Conservation (phyloP, 2,113 vertebrate genomes). For the Nothobranchius kuhntae region DNA sequence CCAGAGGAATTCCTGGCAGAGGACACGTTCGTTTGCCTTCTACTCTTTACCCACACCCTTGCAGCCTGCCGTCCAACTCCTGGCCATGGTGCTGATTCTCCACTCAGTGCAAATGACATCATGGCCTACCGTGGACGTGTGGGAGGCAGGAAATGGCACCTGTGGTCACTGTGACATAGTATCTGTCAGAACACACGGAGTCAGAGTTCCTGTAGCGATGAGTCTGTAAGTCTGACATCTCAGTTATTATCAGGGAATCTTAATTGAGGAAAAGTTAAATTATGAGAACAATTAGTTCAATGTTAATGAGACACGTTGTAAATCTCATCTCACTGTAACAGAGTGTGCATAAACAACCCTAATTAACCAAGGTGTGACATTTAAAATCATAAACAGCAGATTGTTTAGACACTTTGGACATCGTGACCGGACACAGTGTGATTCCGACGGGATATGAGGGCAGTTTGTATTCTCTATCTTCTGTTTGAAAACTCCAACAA, state of each 20-base stretch:
- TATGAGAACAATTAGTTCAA: too few species aligned
- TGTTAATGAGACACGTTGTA: too few species aligned
- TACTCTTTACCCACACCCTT: too few species aligned
- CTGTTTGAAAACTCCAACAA: constrained; percentile 18
- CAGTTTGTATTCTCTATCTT: constrained; percentile 41
- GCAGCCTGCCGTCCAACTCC: constrained; percentile 8
- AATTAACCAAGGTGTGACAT: constrained; percentile 18
- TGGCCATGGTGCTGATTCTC: constrained; percentile 50
- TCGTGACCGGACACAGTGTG: constrained; percentile 66
- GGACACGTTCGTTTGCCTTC: constrained; percentile 4
- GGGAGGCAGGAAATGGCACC: constrained; percentile 58
- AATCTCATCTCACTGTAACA: not conserved
- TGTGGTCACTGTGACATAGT: constrained; percentile 70
- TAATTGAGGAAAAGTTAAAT: too few species aligned
- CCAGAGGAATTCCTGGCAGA: not conserved
- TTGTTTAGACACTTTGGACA: constrained; percentile 48
- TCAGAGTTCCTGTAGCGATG: too few species aligned
- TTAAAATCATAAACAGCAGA: constrained; percentile 28
- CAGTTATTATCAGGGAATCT: too few species aligned
- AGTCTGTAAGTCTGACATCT: too few species aligned
- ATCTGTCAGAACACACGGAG: too few species aligned
- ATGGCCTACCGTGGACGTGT: constrained; percentile 28
- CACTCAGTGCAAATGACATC: constrained; percentile 60
- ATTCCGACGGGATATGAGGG: constrained; percentile 24
- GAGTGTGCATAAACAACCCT: not conserved